Conservation (phyloP, 2,797 vertebrate genomes). For the Catostomus latipinnis region DNA sequence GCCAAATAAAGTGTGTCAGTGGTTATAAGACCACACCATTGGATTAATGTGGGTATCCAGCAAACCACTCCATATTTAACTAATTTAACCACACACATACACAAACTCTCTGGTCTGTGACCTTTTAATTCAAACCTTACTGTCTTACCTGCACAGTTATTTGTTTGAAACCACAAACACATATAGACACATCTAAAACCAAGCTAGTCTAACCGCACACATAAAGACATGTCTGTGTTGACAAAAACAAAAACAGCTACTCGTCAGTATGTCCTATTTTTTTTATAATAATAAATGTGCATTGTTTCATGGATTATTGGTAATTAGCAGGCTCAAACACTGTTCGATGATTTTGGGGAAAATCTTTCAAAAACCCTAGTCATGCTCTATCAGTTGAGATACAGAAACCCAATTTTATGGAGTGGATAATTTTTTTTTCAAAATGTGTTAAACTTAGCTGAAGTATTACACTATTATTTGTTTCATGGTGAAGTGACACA, state of each 20-base stretch:
- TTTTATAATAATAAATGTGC: background rate
- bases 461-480: too few relatives aligned
- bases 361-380: too few relatives aligned
- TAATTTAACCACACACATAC: conserved; percentile 39
- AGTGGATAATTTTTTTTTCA: too few relatives aligned
- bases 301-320: background rate
- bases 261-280: background rate
- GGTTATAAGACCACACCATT: conserved; percentile 56
- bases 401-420: too few relatives aligned
- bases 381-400: too few relatives aligned
- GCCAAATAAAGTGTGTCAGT: conserved; percentile 50
- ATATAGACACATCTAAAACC: conserved; percentile 9
- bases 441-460: too few relatives aligned
- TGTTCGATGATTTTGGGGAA: too few relatives aligned
- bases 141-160: conserved; percentile 28
- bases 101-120: conserved; percentile 2
- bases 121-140: conserved; percentile 28
- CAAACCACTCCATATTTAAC: conserved; percentile 39
- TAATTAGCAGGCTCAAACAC: too few relatives aligned
- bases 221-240: background rate
- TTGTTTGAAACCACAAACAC: conserved; percentile 44
- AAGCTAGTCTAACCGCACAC: conserved; percentile 20
- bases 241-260: background rate
- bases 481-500: too few relatives aligned
- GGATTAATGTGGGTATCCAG: conserved; percentile 57